Evolutionary conservation across 2,888 invertebrate species (phyloP), one percentile per base, ranked within the genome.

Genomic region (Apoderus coryli): DNA sequence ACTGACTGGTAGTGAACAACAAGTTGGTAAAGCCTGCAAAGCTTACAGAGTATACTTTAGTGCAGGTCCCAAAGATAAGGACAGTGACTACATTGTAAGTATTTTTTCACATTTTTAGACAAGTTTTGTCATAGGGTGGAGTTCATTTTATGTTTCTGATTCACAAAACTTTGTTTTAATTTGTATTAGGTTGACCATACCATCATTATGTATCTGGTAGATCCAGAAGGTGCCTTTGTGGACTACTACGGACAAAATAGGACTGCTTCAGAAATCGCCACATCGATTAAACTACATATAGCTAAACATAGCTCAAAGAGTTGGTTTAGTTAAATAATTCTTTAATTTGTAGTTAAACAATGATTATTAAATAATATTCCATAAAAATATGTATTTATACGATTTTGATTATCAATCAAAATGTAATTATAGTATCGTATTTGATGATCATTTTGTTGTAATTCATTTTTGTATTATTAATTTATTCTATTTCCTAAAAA

Each of bases 41-140:
- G 81, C 88, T 1, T 99, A 89, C 56, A 64, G 98, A 41, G 93
- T 99, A 0, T 99, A 99, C 59, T 95, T 81, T 59, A 95, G 93
- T 60, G 79, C 81, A 19, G 98, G 98, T 2, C 96, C 96, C 1
- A 76, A 80, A 44, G 93, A 93, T 60, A 69, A 71, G 25, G 92
- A 95, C 47, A 67, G 81, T 44, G 98, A 99, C 63, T 98, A 98
- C 52, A 98, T 99, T 60, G 98, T 90, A 60, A 76, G 77, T 64
- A 42, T 77, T 64, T 42, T 15, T 29, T 29, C 6, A 6, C 16
- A 22, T 10, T 29, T 11, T 5, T 12, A 25, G 10, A 6, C 7
- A 24, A 27, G 22, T 31, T n/a, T n/a, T n/a, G 25, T 23, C n/a
- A 4, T 23, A 11, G 11, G 4, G 4, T 4, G 4, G 11, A 5